Percentiles rank a stretch among this genome's conserved stretches.
Conservation (phyloP, 2,888 invertebrate genomes). For the Diadegma fenestrale region DNA sequence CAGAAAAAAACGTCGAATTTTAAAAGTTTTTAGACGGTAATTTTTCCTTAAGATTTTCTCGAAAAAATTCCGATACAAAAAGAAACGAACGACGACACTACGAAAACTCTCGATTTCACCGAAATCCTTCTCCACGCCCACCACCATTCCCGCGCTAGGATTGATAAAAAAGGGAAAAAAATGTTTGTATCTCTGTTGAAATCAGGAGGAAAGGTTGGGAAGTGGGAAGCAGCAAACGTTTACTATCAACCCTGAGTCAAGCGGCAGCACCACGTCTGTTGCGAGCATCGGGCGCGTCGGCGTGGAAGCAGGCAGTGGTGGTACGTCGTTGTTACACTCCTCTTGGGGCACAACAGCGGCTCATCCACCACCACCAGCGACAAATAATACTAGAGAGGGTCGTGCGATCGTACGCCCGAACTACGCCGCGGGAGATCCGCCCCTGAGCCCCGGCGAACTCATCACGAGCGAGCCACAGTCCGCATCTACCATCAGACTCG, state of each 20-base stretch:
- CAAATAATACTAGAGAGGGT: conserved; percentile 23
- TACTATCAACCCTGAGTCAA: conserved; percentile 46
- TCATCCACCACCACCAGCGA: conserved; percentile 41
- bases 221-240: conserved; percentile 56
- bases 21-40: no score
- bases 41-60: no score
- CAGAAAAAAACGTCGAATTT: no score
- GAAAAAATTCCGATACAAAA: background rate
- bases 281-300: conserved; percentile 71
- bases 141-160: background rate
- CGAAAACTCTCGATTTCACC: background rate
- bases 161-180: background rate
- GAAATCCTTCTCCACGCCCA: background rate
- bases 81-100: background rate
- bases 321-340: conserved; percentile 45
- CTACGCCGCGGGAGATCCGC: conserved; percentile 70
- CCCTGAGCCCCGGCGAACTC: conserved; percentile 72
- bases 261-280: conserved; percentile 33
- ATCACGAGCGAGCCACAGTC: conserved; percentile 70
- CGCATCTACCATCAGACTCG: conserved; percentile 44
- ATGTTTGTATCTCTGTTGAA: background rate
- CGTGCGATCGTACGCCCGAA: conserved; percentile 49
- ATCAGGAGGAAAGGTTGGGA: conserved; percentile 63
- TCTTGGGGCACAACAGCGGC: conserved; percentile 74
- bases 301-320: conserved; percentile 69